phyloP scores from a whole-genome alignment of 2,797 vertebrate genomes.

The Meda fulgida region DNA sequence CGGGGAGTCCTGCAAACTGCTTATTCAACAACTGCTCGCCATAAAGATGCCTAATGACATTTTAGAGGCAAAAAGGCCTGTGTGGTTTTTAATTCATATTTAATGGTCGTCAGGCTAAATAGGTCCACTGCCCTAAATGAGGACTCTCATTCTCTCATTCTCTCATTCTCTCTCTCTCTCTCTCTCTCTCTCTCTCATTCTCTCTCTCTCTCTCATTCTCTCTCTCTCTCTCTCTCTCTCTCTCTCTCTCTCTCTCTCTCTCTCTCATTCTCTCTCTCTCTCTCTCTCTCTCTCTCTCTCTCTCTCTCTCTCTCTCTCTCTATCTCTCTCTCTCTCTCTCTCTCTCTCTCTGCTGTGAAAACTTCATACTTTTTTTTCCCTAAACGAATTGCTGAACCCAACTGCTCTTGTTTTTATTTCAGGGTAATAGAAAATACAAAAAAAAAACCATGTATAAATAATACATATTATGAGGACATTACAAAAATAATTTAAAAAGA shows the following conservation, averaged over 20 bases:
- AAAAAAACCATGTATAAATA: background rate
- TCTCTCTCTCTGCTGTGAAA: background rate
- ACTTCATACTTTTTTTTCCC: background rate
- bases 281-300: constrained; percentile 27
- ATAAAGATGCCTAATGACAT: constrained; percentile 87
- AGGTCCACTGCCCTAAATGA: constrained; percentile 81
- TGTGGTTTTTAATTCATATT: constrained; percentile 89
- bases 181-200: constrained; percentile 14
- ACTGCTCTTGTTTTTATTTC: background rate
- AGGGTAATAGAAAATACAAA: background rate
- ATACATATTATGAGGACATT: background rate
- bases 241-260: too few relatives aligned
- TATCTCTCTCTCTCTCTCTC: constrained; percentile 27
- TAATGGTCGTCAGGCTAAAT: constrained; percentile 84
- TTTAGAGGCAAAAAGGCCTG: constrained; percentile 84
- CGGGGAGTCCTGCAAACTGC: constrained; percentile 82
- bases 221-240: background rate
- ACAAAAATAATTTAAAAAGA: background rate
- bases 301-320: constrained; percentile 42
- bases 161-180: constrained; percentile 18
- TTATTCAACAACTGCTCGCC: constrained; percentile 85
- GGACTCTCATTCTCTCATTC: constrained; percentile 42
- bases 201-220: constrained; percentile 33
- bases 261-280: constrained; percentile 31
- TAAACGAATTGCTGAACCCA: background rate